Evolutionary conservation across 2,888 invertebrate species (phyloP).

Genomic region (Drosophila setosimentum): DNA sequence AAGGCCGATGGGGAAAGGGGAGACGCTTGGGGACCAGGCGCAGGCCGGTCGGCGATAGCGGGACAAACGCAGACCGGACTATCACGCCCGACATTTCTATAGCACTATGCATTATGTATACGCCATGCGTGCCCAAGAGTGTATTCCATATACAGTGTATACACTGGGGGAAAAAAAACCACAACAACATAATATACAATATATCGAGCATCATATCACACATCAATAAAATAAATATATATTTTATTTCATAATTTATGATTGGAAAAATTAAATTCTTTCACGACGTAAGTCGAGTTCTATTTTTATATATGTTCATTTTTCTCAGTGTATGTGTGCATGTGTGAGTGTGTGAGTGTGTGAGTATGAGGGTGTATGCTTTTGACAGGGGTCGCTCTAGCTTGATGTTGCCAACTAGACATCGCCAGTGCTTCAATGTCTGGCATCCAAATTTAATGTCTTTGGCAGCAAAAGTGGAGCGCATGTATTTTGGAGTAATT

Average conservation of each 20-base stretch:
- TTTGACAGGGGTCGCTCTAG: slow-evolving; percentile 45
- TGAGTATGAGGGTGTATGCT: slow-evolving; percentile 10
- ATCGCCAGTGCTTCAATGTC: slow-evolving; percentile 29
- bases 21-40: slow-evolving; percentile 12
- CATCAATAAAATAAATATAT: neutral
- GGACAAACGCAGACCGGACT: slow-evolving; percentile 33
- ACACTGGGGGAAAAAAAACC: neutral
- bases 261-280: neutral
- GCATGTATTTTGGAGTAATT: slow-evolving; percentile 51
- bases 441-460: slow-evolving; percentile 73
- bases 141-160: slow-evolving; percentile 9
- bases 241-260: neutral
- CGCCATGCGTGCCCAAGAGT: slow-evolving; percentile 56
- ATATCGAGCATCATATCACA: neutral
- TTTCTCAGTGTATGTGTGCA: slow-evolving; percentile 5
- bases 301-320: neutral
- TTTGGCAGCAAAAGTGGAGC: slow-evolving; percentile 68
- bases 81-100: slow-evolving; percentile 61
- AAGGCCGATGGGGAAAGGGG: slow-evolving; percentile 8
- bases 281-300: neutral
- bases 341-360: neutral
- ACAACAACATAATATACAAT: too few species aligned
- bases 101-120: slow-evolving; percentile 65
- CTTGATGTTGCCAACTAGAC: slow-evolving; percentile 39
- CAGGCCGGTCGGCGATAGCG: slow-evolving; percentile 10